Base-by-base conservation (phyloP, 2,888 invertebrate species). In the Zaprionus bogoriensis region DNA sequence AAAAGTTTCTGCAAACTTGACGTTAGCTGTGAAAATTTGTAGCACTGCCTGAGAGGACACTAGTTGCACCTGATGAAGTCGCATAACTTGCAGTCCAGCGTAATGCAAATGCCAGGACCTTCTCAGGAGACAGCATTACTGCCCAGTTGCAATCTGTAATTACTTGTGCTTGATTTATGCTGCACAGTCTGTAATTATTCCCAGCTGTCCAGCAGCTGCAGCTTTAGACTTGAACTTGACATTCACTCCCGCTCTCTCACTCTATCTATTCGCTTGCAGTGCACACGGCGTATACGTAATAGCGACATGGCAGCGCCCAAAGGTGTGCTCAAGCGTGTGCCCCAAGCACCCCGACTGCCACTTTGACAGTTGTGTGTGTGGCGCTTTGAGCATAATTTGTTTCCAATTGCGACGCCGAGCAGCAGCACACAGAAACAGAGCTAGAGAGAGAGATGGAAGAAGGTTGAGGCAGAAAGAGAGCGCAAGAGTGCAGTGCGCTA, bases 361-460 rank as follows among this genome's bases (percentile, higher is more conserved):
- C 67, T 72, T 67, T 71, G 73, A 71, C 73, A 63, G 60, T 71
- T 67, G 81, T 63, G 81, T 67, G 81, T 63, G 81, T 57, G 66
- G 66, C 76, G 85, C 73, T 73, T 84, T 74, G 79, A 85, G 80
- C 73, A 79, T 82, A 85, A 82, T 82, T 83, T 85, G 82, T 85
- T 85, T 85, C 80, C 82, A 85, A 82, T 82, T 85, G 75, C 80
- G 55, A 64, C 69, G 55, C 61, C 64, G 55, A 54, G 69, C 61
- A 42, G 50, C 39, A 61, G 65, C 60, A 64, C 53, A 51, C 53
- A 58, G 67, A 74, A n/a, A n/a, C n/a, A n/a, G n/a, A n/a, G n/a
- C n/a, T n/a, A n/a, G n/a, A n/a, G n/a, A n/a, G n/a, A n/a, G n/a
- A n/a, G n/a, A n/a, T n/a, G n/a, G n/a, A n/a, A n/a, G n/a, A n/a